Conservation (phyloP, 2,888 invertebrate species). For the Tinea semifulvella region DNA sequence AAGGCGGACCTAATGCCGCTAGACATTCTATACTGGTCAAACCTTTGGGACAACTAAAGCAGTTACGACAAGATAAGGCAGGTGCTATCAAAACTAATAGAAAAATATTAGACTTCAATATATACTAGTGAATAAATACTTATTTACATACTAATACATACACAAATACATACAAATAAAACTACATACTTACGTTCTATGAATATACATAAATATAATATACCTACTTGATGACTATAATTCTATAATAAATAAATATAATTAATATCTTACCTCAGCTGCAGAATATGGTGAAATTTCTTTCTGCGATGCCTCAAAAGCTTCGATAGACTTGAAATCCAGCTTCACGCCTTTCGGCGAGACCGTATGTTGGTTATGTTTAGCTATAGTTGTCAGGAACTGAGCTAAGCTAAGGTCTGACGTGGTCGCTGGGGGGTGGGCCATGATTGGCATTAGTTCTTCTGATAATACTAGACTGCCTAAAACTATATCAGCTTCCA, state of each 20-base stretch:
- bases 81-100: too few relatives aligned
- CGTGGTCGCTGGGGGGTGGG: slow-evolving; percentile 76
- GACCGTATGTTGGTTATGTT: slow-evolving; percentile 45
- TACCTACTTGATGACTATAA: too few relatives aligned
- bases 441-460: slow-evolving; percentile 79
- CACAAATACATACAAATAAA: too few relatives aligned
- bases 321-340: slow-evolving; percentile 85
- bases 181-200: too few relatives aligned
- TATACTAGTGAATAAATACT: too few relatives aligned
- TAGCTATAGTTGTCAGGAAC: slow-evolving; percentile 71
- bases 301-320: slow-evolving; percentile 67
- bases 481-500: slow-evolving; percentile 86
- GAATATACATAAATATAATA: too few relatives aligned
- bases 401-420: slow-evolving; percentile 80
- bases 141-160: too few relatives aligned
- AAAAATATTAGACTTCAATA: too few relatives aligned
- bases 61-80: too few relatives aligned
- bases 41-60: too few relatives aligned
- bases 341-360: slow-evolving; percentile 83
- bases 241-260: neutral
- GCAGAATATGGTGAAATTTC: slow-evolving; percentile 47
- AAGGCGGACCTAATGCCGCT: too few relatives aligned
- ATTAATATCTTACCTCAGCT: slow-evolving; percentile 33
- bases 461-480: slow-evolving; percentile 67
- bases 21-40: too few relatives aligned